Evolutionary conservation across 2,888 invertebrate species (phyloP).

Genomic region (Apamea monoglypha): DNA sequence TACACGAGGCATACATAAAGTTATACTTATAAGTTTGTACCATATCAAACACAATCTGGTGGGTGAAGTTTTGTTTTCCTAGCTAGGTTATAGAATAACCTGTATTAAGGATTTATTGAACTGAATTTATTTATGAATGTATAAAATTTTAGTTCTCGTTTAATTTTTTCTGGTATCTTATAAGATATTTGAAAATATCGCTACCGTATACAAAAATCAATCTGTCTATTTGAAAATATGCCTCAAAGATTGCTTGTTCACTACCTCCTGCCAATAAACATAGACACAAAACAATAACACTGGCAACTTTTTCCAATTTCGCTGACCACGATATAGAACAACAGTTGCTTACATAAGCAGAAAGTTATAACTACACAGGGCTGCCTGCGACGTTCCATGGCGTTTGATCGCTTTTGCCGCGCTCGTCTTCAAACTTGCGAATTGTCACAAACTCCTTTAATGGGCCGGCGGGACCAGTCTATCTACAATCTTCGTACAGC

Average conservation of each 20-base stretch:
- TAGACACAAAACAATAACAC: not conserved
- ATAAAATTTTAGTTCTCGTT: no score
- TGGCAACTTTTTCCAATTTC: slow-evolving; percentile 49
- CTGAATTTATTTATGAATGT: no score
- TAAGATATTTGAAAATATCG: not conserved
- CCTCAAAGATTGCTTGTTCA: slow-evolving; percentile 4
- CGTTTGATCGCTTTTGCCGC: slow-evolving; percentile 43
- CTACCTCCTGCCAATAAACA: slow-evolving; percentile 17
- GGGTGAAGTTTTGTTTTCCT: no score
- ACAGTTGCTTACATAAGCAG: slow-evolving; percentile 45
- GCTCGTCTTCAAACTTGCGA: slow-evolving; percentile 60
- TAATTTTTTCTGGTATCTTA: no score
- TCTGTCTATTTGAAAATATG: not conserved
- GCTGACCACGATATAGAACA: slow-evolving; percentile 45
- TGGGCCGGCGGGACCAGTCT: slow-evolving; percentile 40
- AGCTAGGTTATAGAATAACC: no score
- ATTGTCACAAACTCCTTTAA: slow-evolving; percentile 64
- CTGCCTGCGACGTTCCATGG: slow-evolving; percentile 21
- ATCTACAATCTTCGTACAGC: slow-evolving; percentile 28
- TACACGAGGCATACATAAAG: no score
- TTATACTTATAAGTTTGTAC: no score
- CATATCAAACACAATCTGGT: no score
- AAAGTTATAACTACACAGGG: slow-evolving; percentile 54
- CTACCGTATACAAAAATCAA: not conserved
- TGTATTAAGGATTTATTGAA: no score